Evolutionary conservation across 23 tunicate genomes (phyloP), one percentile per base, ranked within the genome.

Genomic region (Halocynthia aurantium): DNA sequence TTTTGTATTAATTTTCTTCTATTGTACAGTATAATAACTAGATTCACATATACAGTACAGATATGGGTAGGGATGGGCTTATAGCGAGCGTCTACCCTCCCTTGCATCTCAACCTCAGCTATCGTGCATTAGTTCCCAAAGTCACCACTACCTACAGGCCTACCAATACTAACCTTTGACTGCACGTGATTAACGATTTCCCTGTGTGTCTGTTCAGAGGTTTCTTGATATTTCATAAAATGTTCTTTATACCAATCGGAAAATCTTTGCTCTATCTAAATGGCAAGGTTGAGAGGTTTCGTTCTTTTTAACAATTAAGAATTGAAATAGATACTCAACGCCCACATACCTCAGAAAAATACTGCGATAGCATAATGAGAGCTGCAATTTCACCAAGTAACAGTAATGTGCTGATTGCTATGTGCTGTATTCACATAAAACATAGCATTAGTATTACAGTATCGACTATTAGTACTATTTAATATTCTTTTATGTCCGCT

Each of bases 101-200:
- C n/a, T n/a, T n/a, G n/a, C n/a, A n/a, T n/a, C n/a, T n/a, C n/a
- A n/a, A n/a, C n/a, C n/a, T n/a, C n/a, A n/a, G n/a, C n/a, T n/a
- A n/a, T n/a, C n/a, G n/a, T n/a, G n/a, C n/a, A n/a, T n/a, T n/a
- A n/a, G 62, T 10, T 57, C 12, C 10, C 62, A 10, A 57, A 10
- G 12, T 57, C 12, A 57, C 62, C 62, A 57, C 63, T 58, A 58
- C 15, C 15, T 15, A 15, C 2, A 58, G 17, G 15, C 17, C 15
- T 58, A 58, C 17, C 1, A 19, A 10, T 10, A 79, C 81, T 77
- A 81, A 91, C 97, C 71, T 84, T 54, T 22, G 75, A 22, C 52
- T 91, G 91, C 6, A 91, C 54, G 55, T 85, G 90, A 49, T 91
- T 82, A 0, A 91, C 82, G 13, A 77, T 60, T 15, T 85, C 61